Evolutionary conservation across 2,797 vertebrate genomes (phyloP), one percentile per base, ranked within the genome.

Genomic region (Delichon dasypus): DNA sequence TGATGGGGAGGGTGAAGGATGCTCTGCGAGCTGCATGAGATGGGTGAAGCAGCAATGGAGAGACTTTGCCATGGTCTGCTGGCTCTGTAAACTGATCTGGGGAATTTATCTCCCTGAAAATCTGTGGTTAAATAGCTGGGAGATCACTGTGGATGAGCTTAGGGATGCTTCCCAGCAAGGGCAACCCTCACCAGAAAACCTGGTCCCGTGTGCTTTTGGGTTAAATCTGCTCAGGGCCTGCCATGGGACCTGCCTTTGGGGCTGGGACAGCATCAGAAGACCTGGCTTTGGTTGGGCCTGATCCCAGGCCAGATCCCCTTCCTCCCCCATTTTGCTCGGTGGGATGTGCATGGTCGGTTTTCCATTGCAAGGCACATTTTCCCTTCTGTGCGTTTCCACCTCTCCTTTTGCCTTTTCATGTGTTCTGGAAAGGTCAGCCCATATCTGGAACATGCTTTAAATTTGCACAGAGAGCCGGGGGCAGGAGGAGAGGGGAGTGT

Each of bases 341-440:
- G 34, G 40, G 55, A 20, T 19, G 48, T 16, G 55, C 9, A 6
- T 2, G 9, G 32, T 21, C 64, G 58, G 66, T 47, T 80, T 84
- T 57, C 85, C 90, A 51, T 76, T n/a, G 32, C 54, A 22, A 80
- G 66, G 51, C 8, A 3, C 80, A 42, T 92, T 79, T 86, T 85
- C 78, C 67, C 34, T 82, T 80, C 80, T 50, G 67, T 65, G 71
- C 55, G 0, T 92, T 89, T 68, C 89, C 66, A 86, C 3, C 76
- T 92, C 68, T 85, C 82, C 79, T 85, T 92, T 84, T 88, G 87
- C 79, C 87, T 93, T 93, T 91, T 83, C 74, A 2, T 68, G 75
- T 74, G 80, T n/a, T 19, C 64, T 64, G 65, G 79, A 92, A 96
- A 97, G 94, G 95, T 96, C 96, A 96, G 78, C 81, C 89, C 53